Base-by-base conservation (phyloP, 2,113 vertebrate species). In the Chlorocebus sabaeus region DNA sequence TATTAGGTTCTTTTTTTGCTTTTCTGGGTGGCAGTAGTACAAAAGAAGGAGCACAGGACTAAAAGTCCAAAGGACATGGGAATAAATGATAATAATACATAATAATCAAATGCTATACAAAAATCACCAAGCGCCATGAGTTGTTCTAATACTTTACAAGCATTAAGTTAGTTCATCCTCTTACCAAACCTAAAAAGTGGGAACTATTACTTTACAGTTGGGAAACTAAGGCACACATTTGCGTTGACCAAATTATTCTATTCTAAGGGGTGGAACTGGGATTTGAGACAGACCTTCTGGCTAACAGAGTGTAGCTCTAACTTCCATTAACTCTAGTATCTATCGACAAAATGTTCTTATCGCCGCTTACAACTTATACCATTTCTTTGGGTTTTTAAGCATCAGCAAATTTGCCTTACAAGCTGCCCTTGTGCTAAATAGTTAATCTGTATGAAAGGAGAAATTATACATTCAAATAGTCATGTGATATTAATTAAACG, bases 311-410 rank as follows among this genome's bases (percentile, higher is more conserved):
- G 59, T 93, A 57, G 8, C 55, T 68, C 67, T 75, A 87, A 64
- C 12, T 59, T 57, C 81, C 20, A 35, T 5, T 50, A 80, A 95
- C 68, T 84, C 57, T 55, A 92, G 8, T 48, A 55, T 40, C 43
- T 75, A 40, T 17, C 84, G 72, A 57, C 30, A 57, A 55, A 90
- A 84, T 6, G 4, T 52, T 55, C 72, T n/a, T 27, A 27, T 85
- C 38, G 25, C 25, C 38, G 78, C 35, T 91, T 45, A 79, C 0
- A 3, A 64, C 27, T 94, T 59, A 14, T 55, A 32, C 48, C 38
- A 43, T 67, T 59, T 93, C 9, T 81, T 76, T 90, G 48, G n/a
- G 20, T 57, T 86, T 97, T 85, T 85, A 97, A 93, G 32, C 20
- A 96, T 88, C 12, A 20, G 6, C 20, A 80, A 5, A 81, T 91